Evolutionary conservation across 2,888 invertebrate species (phyloP), one percentile per base, ranked within the genome.

Genomic region (Agrotis ipsilon): DNA sequence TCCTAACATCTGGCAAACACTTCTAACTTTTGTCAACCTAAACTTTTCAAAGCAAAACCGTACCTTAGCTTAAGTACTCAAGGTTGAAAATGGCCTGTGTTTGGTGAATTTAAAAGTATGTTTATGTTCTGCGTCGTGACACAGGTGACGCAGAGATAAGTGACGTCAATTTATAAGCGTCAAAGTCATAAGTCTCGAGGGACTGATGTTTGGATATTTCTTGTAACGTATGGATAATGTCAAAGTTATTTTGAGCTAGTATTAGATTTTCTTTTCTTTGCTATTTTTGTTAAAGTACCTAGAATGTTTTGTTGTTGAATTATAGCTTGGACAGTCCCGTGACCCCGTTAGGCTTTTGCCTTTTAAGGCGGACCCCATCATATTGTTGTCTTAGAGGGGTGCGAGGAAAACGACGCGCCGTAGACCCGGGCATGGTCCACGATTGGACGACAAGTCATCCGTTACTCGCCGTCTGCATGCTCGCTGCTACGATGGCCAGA

Each of bases 131-230:
- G 66, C 65, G 43, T 52, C 67, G 72, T 57, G 81, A 80, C 80
- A 84, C 89, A 92, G 91, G 92, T 92, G 92, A 87, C 87, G 86
- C 68, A 78, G 55, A 85, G 87, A 89, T 90, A 90, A 91, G 89
- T 87, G 86, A 83, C 83, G 90, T 88, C 92, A 90, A 93, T 92
- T 93, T 92, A 89, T 92, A 90, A 89, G 86, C 89, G 92, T 91
- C 92, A 90, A 89, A 90, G 86, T 87, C 81, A 81, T 59, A 69
- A 79, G 67, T 68, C 83, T 59, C 88, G 32, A 49, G 82, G 72
- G 81, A 69, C 73, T 80, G 66, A 65, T 83, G 66, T 74, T 83
- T 82, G 80, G 77, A 62, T 82, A 71, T 55, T 66, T 70, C 69
- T 72, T 66, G 74, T 78, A 64, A 32, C 43, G 57, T 52, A 65